Percentiles rank a stretch among this genome's conserved stretches.
Evolutionary conservation across 2,797 vertebrate species (phyloP).

Genomic region (Halcyon chelicuti): DNA sequence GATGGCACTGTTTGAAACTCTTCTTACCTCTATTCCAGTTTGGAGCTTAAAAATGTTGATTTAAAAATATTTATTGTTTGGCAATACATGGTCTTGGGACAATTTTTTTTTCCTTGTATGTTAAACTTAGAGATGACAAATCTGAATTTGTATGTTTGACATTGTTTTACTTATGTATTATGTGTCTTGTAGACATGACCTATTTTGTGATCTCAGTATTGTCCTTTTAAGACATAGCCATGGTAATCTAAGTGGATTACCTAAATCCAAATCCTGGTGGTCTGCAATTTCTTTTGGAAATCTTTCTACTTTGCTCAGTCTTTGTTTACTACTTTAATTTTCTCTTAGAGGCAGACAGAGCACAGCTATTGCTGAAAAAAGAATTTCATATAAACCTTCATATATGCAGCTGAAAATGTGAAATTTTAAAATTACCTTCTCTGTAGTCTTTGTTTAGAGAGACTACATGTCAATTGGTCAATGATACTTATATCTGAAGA

Average conservation of each 20-base stretch:
- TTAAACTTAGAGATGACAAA: not conserved
- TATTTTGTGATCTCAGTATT: constrained; percentile 78
- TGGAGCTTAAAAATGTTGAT: not conserved
- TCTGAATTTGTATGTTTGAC: not conserved
- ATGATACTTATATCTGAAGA: not conserved
- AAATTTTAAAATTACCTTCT: not conserved
- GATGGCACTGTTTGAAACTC: not conserved
- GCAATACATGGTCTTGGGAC: not conserved
- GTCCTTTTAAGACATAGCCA: constrained; percentile 78
- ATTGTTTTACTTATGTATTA: constrained; percentile 34
- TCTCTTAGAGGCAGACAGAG: constrained; percentile 15
- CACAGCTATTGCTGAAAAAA: constrained; percentile 23
- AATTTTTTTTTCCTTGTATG: not conserved
- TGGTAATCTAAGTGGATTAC: constrained; percentile 86
- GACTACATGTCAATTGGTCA: not conserved
- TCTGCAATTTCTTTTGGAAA: constrained; percentile 80
- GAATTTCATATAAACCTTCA: not conserved
- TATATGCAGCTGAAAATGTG: not conserved
- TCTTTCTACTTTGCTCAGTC: constrained; percentile 66
- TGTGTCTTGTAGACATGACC: constrained; percentile 73
- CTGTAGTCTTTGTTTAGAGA: not conserved
- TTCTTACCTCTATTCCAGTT: not conserved
- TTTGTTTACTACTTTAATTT: constrained; percentile 74
- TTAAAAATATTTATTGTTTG: not conserved
- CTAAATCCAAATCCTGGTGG: constrained; percentile 82